A percentile compares a stretch with the other conserved stretches of the same genome.
Conservation (phyloP, 2,797 vertebrate species). For the Poecile montanus region DNA sequence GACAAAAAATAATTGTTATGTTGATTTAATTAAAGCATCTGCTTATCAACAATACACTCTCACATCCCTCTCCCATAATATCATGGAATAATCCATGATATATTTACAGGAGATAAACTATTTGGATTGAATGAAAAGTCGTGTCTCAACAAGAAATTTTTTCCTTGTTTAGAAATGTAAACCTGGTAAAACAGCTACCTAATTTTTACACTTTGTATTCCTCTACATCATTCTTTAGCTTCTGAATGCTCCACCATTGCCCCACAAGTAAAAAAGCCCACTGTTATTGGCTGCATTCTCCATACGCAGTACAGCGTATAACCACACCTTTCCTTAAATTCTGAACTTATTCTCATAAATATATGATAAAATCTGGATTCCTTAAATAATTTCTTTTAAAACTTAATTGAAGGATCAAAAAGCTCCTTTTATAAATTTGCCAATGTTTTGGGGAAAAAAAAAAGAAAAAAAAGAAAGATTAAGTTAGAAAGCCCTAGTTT, state of each 20-base stretch:
- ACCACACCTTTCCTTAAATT: not conserved
- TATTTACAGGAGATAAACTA: not conserved
- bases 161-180: not conserved
- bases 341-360: not conserved
- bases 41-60: not conserved
- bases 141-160: not conserved
- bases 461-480: not conserved
- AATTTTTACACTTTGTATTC: not conserved
- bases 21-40: not conserved
- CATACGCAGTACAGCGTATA: not conserved
- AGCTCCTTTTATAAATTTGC: not conserved
- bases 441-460: not conserved
- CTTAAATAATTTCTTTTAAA: not conserved
- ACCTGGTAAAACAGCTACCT: not conserved
- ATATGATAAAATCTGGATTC: not conserved
- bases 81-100: not conserved
- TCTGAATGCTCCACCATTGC: not conserved
- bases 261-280: not conserved
- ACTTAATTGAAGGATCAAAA: not conserved
- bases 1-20: not conserved
- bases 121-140: not conserved
- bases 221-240: not conserved
- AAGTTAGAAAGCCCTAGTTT: not conserved
- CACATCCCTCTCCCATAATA: not conserved
- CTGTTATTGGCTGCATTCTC: not conserved